A percentile compares a stretch with the other conserved stretches of the same genome.
Conservation (phyloP, 2,113 vertebrate genomes). For the Mesitornis unicolor region DNA sequence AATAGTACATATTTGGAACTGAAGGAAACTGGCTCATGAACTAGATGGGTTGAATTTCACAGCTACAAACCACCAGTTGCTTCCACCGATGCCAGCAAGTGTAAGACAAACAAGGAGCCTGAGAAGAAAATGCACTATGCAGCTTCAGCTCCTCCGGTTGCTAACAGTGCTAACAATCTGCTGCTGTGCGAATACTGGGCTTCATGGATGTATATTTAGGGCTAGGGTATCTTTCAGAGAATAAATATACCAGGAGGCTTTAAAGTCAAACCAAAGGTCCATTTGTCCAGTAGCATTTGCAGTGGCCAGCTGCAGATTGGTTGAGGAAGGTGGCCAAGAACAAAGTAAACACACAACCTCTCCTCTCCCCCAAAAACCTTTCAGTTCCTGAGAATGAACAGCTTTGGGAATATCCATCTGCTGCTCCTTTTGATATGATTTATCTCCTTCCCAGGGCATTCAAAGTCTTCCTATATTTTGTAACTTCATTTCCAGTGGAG, state of each 20-base stretch:
- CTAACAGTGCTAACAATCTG: background rate
- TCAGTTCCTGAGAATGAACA: background rate
- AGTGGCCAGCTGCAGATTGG: rapidly evolving
- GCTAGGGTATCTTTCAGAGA: background rate
- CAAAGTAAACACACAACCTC: background rate
- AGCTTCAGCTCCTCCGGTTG: background rate
- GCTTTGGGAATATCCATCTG: background rate
- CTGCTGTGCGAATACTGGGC: background rate
- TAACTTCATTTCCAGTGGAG: background rate
- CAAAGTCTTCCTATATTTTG: background rate
- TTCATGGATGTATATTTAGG: background rate
- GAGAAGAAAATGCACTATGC: background rate
- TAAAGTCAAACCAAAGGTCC: background rate
- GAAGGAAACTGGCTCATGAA: background rate
- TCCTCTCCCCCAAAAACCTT: background rate
- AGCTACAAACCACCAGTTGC: background rate
- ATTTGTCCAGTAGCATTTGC: background rate
- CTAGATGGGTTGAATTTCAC: background rate
- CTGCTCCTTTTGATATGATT: background rate
- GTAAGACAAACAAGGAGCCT: background rate
- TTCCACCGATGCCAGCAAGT: background rate
- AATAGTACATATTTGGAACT: background rate
- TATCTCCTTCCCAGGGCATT: background rate
- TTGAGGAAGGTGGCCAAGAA: background rate
- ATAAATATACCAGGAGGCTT: background rate